These are phyloP conservation scores for Morpho helenor DNA, from an alignment of 2,888 invertebrate species.

Conservation along the genomic window DNA sequence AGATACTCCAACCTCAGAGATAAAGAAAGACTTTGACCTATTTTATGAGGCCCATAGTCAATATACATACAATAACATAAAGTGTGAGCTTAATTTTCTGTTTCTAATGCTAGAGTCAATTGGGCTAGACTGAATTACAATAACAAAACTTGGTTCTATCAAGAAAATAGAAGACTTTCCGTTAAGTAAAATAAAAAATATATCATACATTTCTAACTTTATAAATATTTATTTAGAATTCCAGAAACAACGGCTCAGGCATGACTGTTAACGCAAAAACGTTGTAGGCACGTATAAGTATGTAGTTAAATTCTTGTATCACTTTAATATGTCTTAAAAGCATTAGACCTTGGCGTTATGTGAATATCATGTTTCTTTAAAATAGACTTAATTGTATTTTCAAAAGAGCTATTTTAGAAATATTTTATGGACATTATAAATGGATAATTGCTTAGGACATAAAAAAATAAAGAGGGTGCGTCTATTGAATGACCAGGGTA, in stretches of 20 bases:
- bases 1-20: no score
- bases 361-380: neutral
- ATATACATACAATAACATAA: no score
- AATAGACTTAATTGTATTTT: neutral
- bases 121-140: no score
- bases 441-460: neutral
- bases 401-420: neutral
- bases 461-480: neutral
- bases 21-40: no score
- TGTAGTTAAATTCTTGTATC: conserved; percentile 1
- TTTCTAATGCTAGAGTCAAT: no score
- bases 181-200: conserved; percentile 3
- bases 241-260: neutral
- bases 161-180: no score
- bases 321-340: conserved; percentile 1
- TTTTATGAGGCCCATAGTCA: no score
- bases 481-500: neutral
- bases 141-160: no score
- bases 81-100: no score
- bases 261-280: conserved; percentile 6
- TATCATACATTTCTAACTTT: neutral
- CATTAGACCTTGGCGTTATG: conserved; percentile 5
- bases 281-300: conserved; percentile 1
- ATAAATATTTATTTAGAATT: conserved; percentile 2
- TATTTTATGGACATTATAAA: neutral